These are phyloP conservation scores for Thaumetopoea pityocampa DNA, from an alignment of 1,140 invertebrate species.

Conservation along the genomic window DNA sequence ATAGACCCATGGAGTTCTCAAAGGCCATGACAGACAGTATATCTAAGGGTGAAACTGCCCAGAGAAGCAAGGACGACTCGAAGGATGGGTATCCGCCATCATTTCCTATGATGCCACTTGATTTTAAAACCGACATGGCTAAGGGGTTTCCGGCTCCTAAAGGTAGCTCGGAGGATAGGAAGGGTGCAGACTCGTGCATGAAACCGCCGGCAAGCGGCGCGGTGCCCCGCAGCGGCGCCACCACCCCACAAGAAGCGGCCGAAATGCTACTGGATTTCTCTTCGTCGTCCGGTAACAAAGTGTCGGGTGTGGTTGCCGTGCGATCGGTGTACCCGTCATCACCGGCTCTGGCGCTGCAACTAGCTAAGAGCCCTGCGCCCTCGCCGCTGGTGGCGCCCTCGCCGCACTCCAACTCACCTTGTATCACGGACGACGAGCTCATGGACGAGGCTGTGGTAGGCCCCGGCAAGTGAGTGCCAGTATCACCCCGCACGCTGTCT, in stretches of 20 bases:
- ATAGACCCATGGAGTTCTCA: slow-evolving; percentile 45
- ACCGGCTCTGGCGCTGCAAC: slow-evolving; percentile 85
- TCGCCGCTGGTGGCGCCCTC: slow-evolving; percentile 82
- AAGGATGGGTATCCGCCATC: slow-evolving; percentile 51
- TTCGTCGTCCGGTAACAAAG: slow-evolving; percentile 73
- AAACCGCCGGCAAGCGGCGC: slow-evolving; percentile 60
- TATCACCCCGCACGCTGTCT: not conserved
- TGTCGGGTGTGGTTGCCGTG: slow-evolving; percentile 70
- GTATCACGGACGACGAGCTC: slow-evolving; percentile 90
- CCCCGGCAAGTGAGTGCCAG: slow-evolving; percentile 72
- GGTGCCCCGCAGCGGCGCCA: slow-evolving; percentile 56
- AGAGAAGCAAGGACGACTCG: slow-evolving; percentile 54
- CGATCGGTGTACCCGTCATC: slow-evolving; percentile 78
- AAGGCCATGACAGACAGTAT: slow-evolving; percentile 58
- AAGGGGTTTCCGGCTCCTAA: slow-evolving; percentile 66
- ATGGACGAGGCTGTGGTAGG: slow-evolving; percentile 92
- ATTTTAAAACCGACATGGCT: slow-evolving; percentile 64
- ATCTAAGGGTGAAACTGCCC: slow-evolving; percentile 54
- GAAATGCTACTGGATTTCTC: slow-evolving; percentile 82
- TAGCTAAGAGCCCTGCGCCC: slow-evolving; percentile 86
- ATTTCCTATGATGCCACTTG: slow-evolving; percentile 58
- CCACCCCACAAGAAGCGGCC: slow-evolving; percentile 77
- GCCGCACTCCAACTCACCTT: slow-evolving; percentile 86
- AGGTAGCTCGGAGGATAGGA: slow-evolving; percentile 59
- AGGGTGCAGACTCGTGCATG: slow-evolving; percentile 64